Evolutionary conservation across 2,888 invertebrate species (phyloP).

Genomic region (Pemphredon lugubris): DNA sequence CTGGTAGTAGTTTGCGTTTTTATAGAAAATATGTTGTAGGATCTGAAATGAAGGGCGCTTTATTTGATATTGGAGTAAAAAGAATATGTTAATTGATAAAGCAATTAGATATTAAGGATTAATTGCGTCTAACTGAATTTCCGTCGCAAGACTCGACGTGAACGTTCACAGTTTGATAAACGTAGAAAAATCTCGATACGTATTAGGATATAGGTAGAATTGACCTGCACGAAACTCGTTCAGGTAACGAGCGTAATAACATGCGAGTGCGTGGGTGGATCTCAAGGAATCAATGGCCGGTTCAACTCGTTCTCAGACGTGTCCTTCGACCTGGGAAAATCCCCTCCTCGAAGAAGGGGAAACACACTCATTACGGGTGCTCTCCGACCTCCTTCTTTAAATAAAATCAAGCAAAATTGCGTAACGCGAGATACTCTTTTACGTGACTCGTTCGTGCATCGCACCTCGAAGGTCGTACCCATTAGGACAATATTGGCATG

Average conservation of each 20-base stretch:
- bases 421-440: conserved; percentile 37
- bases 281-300: conserved; percentile 12
- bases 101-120: too few relatives aligned
- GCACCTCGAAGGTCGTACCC: conserved; percentile 26
- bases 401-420: conserved; percentile 45
- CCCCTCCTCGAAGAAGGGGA: conserved; percentile 40
- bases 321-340: conserved; percentile 63
- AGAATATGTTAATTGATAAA: too few relatives aligned
- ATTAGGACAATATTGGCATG: background rate
- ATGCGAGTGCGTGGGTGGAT: conserved; percentile 25
- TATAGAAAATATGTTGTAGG: too few relatives aligned
- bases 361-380: conserved; percentile 20
- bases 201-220: background rate
- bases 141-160: too few relatives aligned
- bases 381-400: conserved; percentile 53
- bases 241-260: conserved; percentile 4
- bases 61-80: too few relatives aligned
- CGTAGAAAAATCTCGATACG: background rate
- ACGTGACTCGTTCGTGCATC: background rate
- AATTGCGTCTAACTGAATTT: too few relatives aligned
- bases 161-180: too few relatives aligned
- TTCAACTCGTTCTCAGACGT: conserved; percentile 21
- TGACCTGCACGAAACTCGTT: background rate
- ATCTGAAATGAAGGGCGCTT: too few relatives aligned
- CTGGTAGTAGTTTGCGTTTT: too few relatives aligned